Evolutionary conservation across 2,888 invertebrate species (phyloP).

Genomic region (Alentia gelatinosa): DNA sequence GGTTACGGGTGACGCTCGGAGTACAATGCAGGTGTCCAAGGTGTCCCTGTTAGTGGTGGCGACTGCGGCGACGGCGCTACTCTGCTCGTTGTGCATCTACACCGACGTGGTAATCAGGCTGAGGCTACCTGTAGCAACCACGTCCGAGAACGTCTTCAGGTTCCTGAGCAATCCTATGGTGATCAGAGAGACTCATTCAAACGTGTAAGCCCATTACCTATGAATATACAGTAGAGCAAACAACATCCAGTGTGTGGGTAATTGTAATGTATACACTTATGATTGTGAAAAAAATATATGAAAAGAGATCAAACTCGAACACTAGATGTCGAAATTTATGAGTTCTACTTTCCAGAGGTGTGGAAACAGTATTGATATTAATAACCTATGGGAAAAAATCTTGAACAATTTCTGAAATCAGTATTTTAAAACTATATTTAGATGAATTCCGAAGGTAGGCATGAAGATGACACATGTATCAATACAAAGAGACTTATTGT

Average conservation of each 20-base stretch:
- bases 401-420: too few relatives aligned
- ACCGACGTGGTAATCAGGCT: not conserved
- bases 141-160: not conserved
- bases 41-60: not conserved
- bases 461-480: too few relatives aligned
- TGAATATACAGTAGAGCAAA: not conserved
- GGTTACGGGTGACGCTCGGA: not conserved
- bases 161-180: constrained; percentile 24
- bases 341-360: not conserved
- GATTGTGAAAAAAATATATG: not conserved
- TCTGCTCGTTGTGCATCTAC: not conserved
- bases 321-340: not conserved
- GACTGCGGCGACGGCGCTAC: not conserved
- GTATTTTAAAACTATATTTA: too few relatives aligned
- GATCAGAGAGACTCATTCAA: not conserved
- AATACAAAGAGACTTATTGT: too few relatives aligned
- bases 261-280: not conserved
- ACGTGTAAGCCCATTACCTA: not conserved
- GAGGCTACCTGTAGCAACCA: not conserved
- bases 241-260: not conserved
- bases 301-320: not conserved
- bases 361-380: not conserved
- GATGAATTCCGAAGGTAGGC: too few relatives aligned
- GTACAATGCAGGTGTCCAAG: not conserved
- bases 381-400: too few relatives aligned